Evolutionary conservation across 1,140 invertebrate genomes (phyloP).

Genomic region (Drosophila pallidifrons): DNA sequence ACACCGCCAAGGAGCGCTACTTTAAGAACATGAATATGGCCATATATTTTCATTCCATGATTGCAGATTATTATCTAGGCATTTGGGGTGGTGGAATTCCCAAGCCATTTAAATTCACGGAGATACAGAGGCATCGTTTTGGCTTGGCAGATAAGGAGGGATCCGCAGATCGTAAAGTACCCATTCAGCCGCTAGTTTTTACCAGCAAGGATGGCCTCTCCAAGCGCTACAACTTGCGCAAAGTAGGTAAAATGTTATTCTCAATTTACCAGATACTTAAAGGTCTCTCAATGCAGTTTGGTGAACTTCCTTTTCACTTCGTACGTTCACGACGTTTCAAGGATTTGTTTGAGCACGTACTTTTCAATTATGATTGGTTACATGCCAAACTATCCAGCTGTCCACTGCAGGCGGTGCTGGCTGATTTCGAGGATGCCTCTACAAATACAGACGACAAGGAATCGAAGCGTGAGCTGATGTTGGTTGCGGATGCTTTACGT

Average conservation of each 20-base stretch:
- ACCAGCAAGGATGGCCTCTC: constrained; percentile 94
- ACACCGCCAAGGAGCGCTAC: constrained; percentile 96
- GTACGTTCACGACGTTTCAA: constrained; percentile 95
- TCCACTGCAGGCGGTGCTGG: constrained; percentile 96
- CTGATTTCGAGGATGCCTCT: constrained; percentile 98
- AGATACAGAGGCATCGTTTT: constrained; percentile 93
- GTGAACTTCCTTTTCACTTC: constrained; percentile 97
- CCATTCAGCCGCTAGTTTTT: constrained; percentile 97
- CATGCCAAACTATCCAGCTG: constrained; percentile 98
- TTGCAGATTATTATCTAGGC: constrained; percentile 98
- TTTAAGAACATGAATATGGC: constrained; percentile 99
- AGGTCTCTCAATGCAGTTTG: constrained; percentile 88
- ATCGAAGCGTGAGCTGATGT: constrained; percentile 94
- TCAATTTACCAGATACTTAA: no score
- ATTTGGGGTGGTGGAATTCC: constrained; percentile 97
- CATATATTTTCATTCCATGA: constrained; percentile 98
- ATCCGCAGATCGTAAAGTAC: constrained; percentile 97
- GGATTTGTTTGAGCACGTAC: constrained; percentile 96
- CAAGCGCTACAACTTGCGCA: constrained; percentile 94
- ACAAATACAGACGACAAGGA: constrained; percentile 94
- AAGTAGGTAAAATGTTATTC: constrained; percentile 86
- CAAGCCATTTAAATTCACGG: constrained; percentile 98
- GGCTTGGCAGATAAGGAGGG: constrained; percentile 96
- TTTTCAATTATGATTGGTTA: constrained; percentile 99
- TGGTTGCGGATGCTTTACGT: constrained; percentile 97